These are phyloP conservation scores for Synanthedon vespiformis DNA, from an alignment of 2,888 invertebrate species.

Conservation along the genomic window DNA sequence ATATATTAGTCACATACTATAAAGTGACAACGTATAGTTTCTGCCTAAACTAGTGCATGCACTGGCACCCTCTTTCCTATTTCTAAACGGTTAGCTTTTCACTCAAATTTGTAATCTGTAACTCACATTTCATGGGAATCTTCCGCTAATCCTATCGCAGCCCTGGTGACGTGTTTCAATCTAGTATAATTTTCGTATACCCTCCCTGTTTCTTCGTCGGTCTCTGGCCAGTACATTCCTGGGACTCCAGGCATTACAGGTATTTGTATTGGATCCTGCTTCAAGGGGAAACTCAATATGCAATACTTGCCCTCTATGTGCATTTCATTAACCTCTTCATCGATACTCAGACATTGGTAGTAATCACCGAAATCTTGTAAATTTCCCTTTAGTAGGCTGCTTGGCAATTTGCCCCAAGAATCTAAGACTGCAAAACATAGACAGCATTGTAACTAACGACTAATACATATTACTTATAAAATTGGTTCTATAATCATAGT, in stretches of 20 bases:
- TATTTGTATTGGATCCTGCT: constrained; percentile 15
- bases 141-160: background rate
- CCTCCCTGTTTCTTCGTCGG: constrained; percentile 6
- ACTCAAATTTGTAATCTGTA: background rate
- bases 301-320: constrained; percentile 56
- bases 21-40: no score
- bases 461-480: no score
- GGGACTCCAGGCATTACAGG: constrained; percentile 9
- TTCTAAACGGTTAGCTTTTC: no score
- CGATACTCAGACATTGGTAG: constrained; percentile 31
- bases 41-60: no score
- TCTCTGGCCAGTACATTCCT: constrained; percentile 8
- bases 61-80: no score
- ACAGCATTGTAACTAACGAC: background rate
- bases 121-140: background rate
- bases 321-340: constrained; percentile 15
- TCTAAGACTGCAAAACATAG: constrained; percentile 40
- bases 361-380: constrained; percentile 47
- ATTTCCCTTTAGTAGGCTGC: constrained; percentile 43
- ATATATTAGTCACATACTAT: no score
- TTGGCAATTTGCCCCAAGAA: constrained; percentile 45
- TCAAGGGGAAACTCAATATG: constrained; percentile 23
- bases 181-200: constrained; percentile 6
- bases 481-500: no score
- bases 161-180: constrained; percentile 8